Evolutionary conservation across 2,888 invertebrate genomes (phyloP).

Genomic region (Hipparchia semele): DNA sequence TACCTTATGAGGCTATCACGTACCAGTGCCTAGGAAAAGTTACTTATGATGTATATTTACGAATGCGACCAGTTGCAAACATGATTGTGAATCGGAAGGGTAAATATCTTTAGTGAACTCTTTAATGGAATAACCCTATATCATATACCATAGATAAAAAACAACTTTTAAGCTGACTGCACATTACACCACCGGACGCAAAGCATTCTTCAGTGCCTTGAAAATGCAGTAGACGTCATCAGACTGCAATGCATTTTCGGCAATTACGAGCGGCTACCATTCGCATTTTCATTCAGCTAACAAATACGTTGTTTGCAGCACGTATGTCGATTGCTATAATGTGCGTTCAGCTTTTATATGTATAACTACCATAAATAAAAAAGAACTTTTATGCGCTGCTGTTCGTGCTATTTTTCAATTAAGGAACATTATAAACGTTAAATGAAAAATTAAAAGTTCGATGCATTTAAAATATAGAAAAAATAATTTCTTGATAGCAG

Average conservation of each 20-base stretch:
- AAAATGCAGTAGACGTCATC: neutral
- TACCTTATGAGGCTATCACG: slow-evolving; percentile 67
- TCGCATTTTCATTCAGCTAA: neutral
- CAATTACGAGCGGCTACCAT: neutral
- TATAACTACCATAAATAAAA: slow-evolving; percentile 41
- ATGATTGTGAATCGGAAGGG: slow-evolving; percentile 80
- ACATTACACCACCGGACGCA: neutral
- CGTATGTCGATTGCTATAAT: neutral
- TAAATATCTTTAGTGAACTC: slow-evolving; percentile 42
- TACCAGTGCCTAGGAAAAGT: slow-evolving; percentile 79
- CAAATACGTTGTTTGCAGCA: neutral
- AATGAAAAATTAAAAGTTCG: slow-evolving; percentile 15
- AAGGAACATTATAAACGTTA: slow-evolving; percentile 54
- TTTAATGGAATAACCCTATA: slow-evolving; percentile 37
- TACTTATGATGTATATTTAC: slow-evolving; percentile 80
- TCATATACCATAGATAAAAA: slow-evolving; percentile 17
- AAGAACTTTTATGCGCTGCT: slow-evolving; percentile 52
- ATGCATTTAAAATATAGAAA: slow-evolving; percentile 5
- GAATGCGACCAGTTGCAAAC: slow-evolving; percentile 72
- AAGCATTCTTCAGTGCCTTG: neutral
- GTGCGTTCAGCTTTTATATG: slow-evolving; percentile 16
- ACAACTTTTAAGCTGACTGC: neutral
- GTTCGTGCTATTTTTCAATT: slow-evolving; percentile 69
- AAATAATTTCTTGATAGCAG: slow-evolving; percentile 59
- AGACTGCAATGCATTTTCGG: neutral